A percentile compares a stretch with the other conserved stretches of the same genome.
Evolutionary conservation across 2,113 vertebrate species (phyloP).

Genomic region (Siniperca chuatsi): DNA sequence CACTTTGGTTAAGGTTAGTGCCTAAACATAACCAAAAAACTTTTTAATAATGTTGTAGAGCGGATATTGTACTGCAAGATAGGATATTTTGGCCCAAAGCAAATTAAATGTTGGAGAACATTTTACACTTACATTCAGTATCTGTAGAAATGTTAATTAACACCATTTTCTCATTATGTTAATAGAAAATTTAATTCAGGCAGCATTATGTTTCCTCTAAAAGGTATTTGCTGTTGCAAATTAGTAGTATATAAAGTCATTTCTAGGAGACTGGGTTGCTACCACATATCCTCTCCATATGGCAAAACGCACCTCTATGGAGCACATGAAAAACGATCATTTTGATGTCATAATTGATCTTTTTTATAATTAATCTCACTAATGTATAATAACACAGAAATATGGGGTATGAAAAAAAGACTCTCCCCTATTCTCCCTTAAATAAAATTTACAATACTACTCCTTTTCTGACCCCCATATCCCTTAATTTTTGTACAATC

Average conservation of each 20-base stretch:
- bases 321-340: not conserved
- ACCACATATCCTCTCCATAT: not conserved
- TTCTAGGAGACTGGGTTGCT: not conserved
- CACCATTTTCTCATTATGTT: not conserved
- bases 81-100: not conserved
- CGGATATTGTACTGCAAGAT: not conserved
- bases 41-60: not conserved
- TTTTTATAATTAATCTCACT: not conserved
- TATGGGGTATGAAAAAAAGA: not conserved
- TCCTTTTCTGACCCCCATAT: not conserved
- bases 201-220: not conserved
- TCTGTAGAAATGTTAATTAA: not conserved
- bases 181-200: not conserved
- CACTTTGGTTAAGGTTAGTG: not conserved
- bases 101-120: not conserved
- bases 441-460: not conserved
- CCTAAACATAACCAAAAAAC: not conserved
- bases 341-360: not conserved
- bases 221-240: not conserved
- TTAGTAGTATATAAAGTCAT: not conserved
- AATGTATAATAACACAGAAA: not conserved
- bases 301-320: not conserved
- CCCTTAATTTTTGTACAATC: slow-evolving; percentile 3
- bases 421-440: not conserved
- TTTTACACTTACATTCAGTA: not conserved